Base-by-base conservation (phyloP, 2,113 vertebrate species). In the Syngnathus typhle region DNA sequence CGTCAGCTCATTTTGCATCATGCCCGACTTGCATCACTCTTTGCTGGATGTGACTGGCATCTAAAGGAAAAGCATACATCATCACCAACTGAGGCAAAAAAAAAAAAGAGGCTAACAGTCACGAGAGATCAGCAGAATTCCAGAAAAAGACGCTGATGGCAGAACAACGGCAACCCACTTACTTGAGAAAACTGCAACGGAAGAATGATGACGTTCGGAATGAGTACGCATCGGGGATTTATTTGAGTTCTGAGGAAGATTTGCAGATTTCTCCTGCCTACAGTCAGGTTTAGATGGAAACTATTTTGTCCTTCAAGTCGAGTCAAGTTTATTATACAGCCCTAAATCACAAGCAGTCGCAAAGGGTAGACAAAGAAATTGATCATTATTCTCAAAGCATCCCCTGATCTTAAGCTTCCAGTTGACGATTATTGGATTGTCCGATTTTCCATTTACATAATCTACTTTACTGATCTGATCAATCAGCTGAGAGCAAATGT, bases 81-180 rank as follows among this genome's bases (percentile, higher is more conserved):
- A 51, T 38, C 69, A 44, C 68, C 12, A 19, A 41, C 39, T 62
- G 60, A 80, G 54, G 78, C 72, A 51, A 51, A n/a, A 51, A 51
- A 51, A 51, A 5, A 51, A 56, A 56, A 86, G 77, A 32, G 76
- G 70, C 67, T 79, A 64, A 67, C 80, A 85, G 86, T 76, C 72
- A 73, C 63, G 59, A 67, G 69, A 66, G 76, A 77, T 82, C 83
- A 76, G 70, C 79, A 81, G 73, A 85, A 83, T 80, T 79, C 69
- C 74, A 23, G 69, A 69, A 32, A 13, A 21, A 39, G 58, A 72
- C 60, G 76, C 68, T 72, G 78, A 68, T 75, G 65, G 21, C 64
- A 78, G 67, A 84, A 69, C 65, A 76, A 71, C 61, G 39, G n/a
- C 21, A 43, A 62, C 39, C 39, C 21, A 62, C 60, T 62, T 62